A percentile compares a stretch with the other conserved stretches of the same genome.
Evolutionary conservation across 2,113 vertebrate genomes (phyloP).

Genomic region (Camelus bactrianus): DNA sequence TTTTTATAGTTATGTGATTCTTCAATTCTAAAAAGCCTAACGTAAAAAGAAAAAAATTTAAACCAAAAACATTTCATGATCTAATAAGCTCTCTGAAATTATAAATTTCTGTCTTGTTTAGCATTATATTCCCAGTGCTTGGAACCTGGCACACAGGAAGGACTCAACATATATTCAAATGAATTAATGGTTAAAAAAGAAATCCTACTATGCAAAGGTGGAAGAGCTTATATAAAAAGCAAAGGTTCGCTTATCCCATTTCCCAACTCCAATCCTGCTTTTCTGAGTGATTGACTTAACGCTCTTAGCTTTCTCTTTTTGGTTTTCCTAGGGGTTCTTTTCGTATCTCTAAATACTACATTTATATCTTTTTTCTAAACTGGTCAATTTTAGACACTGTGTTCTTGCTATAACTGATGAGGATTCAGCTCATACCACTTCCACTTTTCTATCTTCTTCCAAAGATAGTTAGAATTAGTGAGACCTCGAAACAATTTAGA

Average conservation of each 20-base stretch:
- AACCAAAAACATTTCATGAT: neutral
- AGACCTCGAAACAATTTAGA: neutral
- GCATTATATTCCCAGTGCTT: neutral
- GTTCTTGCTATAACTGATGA: neutral
- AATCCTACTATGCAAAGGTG: neutral
- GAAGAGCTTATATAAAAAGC: neutral
- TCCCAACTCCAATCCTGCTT: neutral
- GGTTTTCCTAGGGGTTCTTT: neutral
- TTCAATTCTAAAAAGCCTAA: neutral
- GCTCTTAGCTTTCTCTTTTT: neutral
- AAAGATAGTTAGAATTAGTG: neutral
- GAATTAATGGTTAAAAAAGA: constrained; percentile 2
- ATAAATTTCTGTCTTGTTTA: neutral
- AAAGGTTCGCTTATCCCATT: neutral
- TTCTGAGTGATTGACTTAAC: neutral
- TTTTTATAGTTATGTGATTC: neutral
- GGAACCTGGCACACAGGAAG: neutral
- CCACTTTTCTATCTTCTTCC: neutral
- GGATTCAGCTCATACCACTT: neutral
- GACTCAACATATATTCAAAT: neutral
- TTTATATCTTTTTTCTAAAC: neutral
- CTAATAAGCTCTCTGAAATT: neutral
- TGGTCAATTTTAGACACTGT: neutral
- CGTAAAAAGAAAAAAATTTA: neutral
- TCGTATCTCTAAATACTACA: neutral